Evolutionary conservation across 2,888 invertebrate species (phyloP).

Genomic region (Agrochola lychnidis): DNA sequence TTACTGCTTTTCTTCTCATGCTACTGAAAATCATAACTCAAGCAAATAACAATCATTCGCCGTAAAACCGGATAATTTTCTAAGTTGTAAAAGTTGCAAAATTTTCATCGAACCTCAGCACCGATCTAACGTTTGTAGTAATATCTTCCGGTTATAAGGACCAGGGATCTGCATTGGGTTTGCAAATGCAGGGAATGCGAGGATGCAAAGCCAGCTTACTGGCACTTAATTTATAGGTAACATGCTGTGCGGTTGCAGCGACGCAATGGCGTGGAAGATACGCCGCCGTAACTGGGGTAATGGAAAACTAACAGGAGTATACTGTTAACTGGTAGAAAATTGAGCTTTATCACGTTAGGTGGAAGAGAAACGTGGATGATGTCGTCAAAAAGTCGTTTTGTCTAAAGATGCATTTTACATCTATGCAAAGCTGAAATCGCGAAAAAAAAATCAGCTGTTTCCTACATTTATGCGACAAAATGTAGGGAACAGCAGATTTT

Average conservation of each 20-base stretch:
- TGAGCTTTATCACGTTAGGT: constrained; percentile 16
- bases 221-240: constrained; percentile 43
- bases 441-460: no score
- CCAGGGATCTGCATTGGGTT: constrained; percentile 26
- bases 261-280: constrained; percentile 49
- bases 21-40: not conserved
- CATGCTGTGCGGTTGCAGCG: constrained; percentile 13
- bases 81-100: not conserved
- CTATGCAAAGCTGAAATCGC: no score
- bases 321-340: constrained; percentile 33
- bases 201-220: constrained; percentile 29
- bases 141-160: constrained; percentile 29
- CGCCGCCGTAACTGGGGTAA: constrained; percentile 28
- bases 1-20: not conserved
- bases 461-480: no score
- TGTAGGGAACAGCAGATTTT: no score
- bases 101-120: constrained; percentile 7
- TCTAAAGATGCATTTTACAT: constrained; percentile 1
- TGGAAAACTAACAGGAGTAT: constrained; percentile 38
- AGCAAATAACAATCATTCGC: not conserved
- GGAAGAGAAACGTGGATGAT: not conserved
- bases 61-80: not conserved
- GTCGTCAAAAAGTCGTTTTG: not conserved
- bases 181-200: constrained; percentile 32
- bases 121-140: constrained; percentile 27